phyloP scores from a whole-genome alignment of 2,113 vertebrate species.

The Ceyx margarethae region DNA sequence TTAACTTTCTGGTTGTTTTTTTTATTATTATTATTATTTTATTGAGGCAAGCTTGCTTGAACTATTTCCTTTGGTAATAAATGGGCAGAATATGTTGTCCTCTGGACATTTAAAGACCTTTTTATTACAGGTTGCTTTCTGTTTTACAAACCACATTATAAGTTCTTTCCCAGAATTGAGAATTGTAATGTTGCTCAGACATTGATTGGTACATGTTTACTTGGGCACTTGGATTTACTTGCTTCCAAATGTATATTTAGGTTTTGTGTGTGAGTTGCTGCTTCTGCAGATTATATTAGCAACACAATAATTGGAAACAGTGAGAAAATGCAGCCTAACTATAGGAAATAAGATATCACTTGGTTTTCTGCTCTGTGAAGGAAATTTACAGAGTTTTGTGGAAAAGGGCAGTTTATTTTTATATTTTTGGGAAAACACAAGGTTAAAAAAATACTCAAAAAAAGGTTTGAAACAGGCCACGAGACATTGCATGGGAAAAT shows the following conservation, averaged over 20 bases:
- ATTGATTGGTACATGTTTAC: not conserved
- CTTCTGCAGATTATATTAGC: constrained; percentile 12
- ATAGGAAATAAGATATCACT: not conserved
- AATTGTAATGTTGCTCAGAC: constrained; percentile 1
- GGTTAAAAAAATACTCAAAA: not conserved
- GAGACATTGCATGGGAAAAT: not conserved
- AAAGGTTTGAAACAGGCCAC: not conserved
- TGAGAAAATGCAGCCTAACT: constrained; percentile 22
- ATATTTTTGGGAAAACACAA: constrained; percentile 7
- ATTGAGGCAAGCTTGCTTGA: constrained; percentile 17
- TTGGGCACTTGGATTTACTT: not conserved
- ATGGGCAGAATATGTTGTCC: not conserved
- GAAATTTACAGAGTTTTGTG: constrained; percentile 7
- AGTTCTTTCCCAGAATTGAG: constrained; percentile 23
- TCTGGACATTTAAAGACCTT: constrained; percentile 56
- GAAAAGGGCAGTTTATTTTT: constrained; percentile 43
- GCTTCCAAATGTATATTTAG: not conserved
- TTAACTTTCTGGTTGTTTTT: not conserved
- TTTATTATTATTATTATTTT: constrained; percentile 17
- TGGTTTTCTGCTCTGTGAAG: not conserved
- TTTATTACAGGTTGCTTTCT: constrained; percentile 53
- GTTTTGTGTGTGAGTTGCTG: not conserved
- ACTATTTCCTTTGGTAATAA: constrained; percentile 51
- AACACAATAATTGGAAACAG: not conserved
- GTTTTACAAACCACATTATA: constrained; percentile 19